Conservation (phyloP, 2,888 invertebrate species). For the Pristionchus japonicus region DNA sequence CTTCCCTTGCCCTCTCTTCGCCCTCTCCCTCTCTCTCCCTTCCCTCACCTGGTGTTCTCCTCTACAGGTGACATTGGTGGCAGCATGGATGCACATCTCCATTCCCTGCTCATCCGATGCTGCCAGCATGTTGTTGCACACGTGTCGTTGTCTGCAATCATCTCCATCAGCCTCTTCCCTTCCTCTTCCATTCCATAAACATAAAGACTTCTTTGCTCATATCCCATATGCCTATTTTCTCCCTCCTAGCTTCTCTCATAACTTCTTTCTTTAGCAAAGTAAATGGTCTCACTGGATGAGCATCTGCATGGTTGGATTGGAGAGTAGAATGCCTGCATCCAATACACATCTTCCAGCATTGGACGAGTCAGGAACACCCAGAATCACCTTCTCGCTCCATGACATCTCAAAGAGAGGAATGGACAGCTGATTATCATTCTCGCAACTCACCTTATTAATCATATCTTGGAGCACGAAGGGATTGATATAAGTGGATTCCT, state of each 20-base stretch:
- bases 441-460: slow-evolving; percentile 76
- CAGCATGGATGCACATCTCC: slow-evolving; percentile 68
- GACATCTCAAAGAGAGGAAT: slow-evolving; percentile 56
- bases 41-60: slow-evolving; percentile 55
- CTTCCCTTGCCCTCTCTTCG: not conserved
- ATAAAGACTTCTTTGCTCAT: not conserved
- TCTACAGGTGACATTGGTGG: slow-evolving; percentile 68
- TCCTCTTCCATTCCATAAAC: not conserved
- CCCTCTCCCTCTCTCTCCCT: not conserved
- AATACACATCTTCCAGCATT: slow-evolving; percentile 76
- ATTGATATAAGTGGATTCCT: slow-evolving; percentile 89
- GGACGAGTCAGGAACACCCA: slow-evolving; percentile 60
- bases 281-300: slow-evolving; percentile 78
- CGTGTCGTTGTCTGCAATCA: slow-evolving; percentile 64
- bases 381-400: slow-evolving; percentile 65
- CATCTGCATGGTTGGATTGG: slow-evolving; percentile 87
- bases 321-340: slow-evolving; percentile 89
- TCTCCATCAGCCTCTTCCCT: not conserved
- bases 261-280: not conserved
- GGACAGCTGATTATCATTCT: not conserved
- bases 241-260: not conserved
- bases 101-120: slow-evolving; percentile 66
- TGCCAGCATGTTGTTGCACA: slow-evolving; percentile 62
- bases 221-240: not conserved
- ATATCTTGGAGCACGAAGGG: slow-evolving; percentile 84